Percentiles rank a stretch among this genome's conserved stretches.
phyloP scores from a whole-genome alignment of 2,888 invertebrate genomes.

The Iphiclides podalirius region DNA sequence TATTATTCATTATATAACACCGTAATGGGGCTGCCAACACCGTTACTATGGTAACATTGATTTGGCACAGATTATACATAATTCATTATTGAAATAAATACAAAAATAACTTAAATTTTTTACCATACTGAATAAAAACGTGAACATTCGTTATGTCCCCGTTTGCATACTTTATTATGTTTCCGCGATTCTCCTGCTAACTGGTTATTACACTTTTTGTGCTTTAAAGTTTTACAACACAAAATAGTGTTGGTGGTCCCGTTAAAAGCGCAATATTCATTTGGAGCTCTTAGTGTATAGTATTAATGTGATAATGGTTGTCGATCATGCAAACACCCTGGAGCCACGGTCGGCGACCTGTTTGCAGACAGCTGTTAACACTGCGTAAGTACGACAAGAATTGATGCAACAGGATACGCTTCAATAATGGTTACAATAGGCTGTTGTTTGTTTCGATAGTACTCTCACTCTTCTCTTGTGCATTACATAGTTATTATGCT shows the following conservation, averaged over 20 bases:
- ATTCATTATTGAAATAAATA: no score
- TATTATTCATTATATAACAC: constrained; percentile 19
- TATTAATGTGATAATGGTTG: constrained; percentile 79
- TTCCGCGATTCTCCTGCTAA: no score
- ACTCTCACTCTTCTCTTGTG: constrained; percentile 63
- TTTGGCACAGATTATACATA: no score
- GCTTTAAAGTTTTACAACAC: no score
- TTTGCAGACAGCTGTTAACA: constrained; percentile 61
- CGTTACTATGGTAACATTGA: no score
- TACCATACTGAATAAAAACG: no score
- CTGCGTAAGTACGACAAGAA: constrained; percentile 71
- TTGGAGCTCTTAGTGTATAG: constrained; percentile 68
- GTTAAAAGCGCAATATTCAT: constrained; percentile 38
- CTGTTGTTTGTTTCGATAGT: constrained; percentile 65
- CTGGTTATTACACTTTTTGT: no score
- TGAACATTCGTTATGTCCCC: no score
- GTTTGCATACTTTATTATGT: no score
- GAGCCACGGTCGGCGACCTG: constrained; percentile 64
- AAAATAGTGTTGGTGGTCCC: constrained; percentile 48
- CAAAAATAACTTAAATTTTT: no score
- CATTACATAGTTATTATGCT: constrained; percentile 62
- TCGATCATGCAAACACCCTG: constrained; percentile 76
- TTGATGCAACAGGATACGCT: constrained; percentile 69
- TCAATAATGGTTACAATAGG: constrained; percentile 60
- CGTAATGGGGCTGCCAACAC: constrained; percentile 27